A percentile compares a stretch with the other conserved stretches of the same genome.
Evolutionary conservation across 2,888 invertebrate species (phyloP).

Genomic region (Polydrusus cervinus): DNA sequence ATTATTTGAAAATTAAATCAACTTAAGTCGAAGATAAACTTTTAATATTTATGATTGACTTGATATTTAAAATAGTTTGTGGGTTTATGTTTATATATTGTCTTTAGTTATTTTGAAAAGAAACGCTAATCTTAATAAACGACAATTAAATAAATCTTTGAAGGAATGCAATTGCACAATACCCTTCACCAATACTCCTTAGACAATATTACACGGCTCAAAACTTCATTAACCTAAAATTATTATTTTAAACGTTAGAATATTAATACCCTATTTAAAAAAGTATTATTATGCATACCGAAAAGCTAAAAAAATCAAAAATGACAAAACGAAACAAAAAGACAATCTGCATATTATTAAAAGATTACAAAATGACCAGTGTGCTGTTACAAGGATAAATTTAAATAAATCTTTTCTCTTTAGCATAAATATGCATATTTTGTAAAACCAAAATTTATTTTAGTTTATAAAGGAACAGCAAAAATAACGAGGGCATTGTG

Average conservation of each 20-base stretch:
- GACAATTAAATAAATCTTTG: no score
- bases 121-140: no score
- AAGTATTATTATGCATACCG: not conserved
- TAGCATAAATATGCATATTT: constrained; percentile 7
- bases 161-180: no score
- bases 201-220: no score
- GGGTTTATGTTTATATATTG: no score
- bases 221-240: not conserved
- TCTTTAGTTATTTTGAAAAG: no score
- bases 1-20: no score
- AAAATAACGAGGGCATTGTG: constrained; percentile 6
- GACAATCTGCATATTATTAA: constrained; percentile 8
- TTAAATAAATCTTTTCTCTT: constrained; percentile 9
- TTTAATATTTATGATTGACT: no score
- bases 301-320: not conserved
- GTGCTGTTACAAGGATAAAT: not conserved
- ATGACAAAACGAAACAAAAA: constrained; percentile 10
- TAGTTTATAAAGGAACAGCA: not conserved
- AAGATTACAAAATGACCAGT: constrained; percentile 11
- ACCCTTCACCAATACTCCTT: no score
- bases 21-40: no score
- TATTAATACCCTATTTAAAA: not conserved
- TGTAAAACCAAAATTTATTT: not conserved
- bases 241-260: not conserved
- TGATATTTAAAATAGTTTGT: no score